Conservation (phyloP, 2,797 vertebrate genomes). For the Chelonia mydas region DNA sequence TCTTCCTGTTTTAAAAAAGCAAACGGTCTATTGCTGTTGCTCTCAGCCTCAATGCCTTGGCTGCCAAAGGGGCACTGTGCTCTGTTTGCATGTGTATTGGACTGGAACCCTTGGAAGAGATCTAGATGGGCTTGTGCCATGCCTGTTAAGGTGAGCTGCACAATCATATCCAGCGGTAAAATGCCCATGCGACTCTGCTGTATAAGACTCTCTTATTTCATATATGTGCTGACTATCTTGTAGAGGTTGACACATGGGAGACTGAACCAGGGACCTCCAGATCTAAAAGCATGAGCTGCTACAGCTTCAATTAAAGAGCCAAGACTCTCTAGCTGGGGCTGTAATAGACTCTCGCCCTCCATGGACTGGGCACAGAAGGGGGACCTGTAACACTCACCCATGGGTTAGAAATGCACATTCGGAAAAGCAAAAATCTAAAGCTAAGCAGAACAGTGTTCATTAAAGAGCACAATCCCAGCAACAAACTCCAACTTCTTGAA, state of each 20-base stretch:
- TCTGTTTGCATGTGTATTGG: not conserved
- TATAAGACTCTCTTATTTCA: not conserved
- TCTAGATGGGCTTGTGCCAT: not conserved
- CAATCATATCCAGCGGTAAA: not conserved
- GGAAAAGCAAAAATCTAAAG: not conserved
- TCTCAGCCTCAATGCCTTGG: not conserved
- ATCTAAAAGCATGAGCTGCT: not conserved
- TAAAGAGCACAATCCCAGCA: not conserved
- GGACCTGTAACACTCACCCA: not conserved
- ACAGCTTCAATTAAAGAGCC: not conserved
- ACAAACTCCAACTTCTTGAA: accelerated
- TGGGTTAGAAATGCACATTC: not conserved
- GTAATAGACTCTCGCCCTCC: not conserved
- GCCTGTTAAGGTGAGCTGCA: not conserved
- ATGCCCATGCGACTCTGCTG: not conserved
- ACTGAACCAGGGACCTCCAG: not conserved
- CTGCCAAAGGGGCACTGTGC: not conserved
- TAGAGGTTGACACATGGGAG: not conserved
- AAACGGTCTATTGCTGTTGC: not conserved
- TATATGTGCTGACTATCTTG: not conserved
- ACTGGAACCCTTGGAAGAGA: not conserved
- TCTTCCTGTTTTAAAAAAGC: not conserved
- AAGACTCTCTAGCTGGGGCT: not conserved
- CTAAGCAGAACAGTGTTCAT: not conserved
- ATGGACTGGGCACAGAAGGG: not conserved